Evolutionary conservation across 2,888 invertebrate genomes (phyloP).

Genomic region (Tuta absoluta): DNA sequence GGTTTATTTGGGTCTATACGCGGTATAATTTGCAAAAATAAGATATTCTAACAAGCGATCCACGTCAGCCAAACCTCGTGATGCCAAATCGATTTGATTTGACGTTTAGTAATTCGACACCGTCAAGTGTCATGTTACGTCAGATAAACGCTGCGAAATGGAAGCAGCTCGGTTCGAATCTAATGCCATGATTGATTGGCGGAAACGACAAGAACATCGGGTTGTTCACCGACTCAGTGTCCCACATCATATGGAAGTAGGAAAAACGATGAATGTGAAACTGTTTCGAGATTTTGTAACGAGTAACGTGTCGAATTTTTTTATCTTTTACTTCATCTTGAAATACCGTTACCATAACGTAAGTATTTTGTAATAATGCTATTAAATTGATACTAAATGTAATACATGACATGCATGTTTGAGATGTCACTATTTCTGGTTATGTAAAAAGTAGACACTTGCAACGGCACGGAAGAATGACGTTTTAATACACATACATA

Average conservation of each 20-base stretch:
- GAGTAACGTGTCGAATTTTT: not conserved
- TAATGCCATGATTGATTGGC: not conserved
- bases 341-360: not conserved
- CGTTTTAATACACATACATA: too few species aligned
- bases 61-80: not conserved
- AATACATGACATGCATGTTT: not conserved
- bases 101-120: slow-evolving; percentile 3
- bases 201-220: slow-evolving; percentile 1
- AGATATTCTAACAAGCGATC: not conserved
- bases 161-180: not conserved
- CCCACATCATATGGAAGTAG: too few species aligned
- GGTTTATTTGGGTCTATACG: too few species aligned
- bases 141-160: not conserved
- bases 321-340: not conserved
- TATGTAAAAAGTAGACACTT: not conserved
- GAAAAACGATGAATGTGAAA: not conserved
- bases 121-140: slow-evolving; percentile 2
- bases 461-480: slow-evolving; percentile 8
- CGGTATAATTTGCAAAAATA: too few species aligned
- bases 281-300: too few species aligned
- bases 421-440: not conserved
- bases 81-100: not conserved
- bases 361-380: not conserved
- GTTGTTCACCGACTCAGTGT: too few species aligned
- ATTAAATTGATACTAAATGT: not conserved